Percentiles rank a stretch among this genome's conserved stretches.
These are phyloP conservation scores for Alcedo quadribrachys DNA, from an alignment of 2,797 vertebrate genomes.

Conservation along the genomic window DNA sequence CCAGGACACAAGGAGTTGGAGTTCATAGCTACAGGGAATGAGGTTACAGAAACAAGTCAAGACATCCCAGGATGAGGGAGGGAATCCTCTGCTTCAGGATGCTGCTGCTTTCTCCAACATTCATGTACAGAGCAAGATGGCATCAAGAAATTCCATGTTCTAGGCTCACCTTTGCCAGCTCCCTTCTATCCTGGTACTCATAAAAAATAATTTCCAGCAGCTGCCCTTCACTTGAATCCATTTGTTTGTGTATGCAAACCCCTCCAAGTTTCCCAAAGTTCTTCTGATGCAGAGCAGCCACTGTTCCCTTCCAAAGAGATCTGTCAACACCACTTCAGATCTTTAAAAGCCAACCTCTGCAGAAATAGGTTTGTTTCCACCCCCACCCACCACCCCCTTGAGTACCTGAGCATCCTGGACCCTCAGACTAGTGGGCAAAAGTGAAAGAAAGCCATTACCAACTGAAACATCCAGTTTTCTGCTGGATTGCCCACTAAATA, in stretches of 20 bases:
- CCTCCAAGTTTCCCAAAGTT: background rate
- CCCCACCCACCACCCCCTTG: too few species aligned
- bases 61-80: background rate
- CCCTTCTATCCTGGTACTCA: background rate
- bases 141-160: background rate
- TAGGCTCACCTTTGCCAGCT: background rate
- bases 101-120: background rate
- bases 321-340: background rate
- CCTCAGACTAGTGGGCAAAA: background rate
- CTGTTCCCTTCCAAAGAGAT: background rate
- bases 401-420: background rate
- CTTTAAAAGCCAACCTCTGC: background rate
- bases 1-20: background rate
- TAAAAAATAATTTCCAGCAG: background rate
- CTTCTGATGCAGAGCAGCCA: background rate
- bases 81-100: background rate
- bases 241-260: background rate
- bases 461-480: background rate
- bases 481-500: background rate
- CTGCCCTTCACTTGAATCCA: background rate
- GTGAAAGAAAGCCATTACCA: background rate
- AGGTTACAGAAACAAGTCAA: background rate
- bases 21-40: fast-evolving
- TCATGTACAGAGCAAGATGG: fast-evolving
- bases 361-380: background rate